Base-by-base conservation (phyloP, 2,113 vertebrate species). In the Leiothrix lutea region DNA sequence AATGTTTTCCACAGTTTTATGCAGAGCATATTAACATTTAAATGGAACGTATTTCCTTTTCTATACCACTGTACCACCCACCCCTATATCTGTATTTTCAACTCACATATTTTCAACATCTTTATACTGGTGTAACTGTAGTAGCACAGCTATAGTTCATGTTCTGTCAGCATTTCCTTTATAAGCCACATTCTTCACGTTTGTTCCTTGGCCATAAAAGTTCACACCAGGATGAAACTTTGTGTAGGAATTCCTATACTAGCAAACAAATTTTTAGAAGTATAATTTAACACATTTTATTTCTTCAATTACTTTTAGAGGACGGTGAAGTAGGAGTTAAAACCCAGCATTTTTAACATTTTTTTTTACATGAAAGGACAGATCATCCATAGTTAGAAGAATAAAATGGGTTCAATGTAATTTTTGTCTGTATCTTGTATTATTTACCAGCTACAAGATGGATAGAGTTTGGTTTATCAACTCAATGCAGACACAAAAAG, bases 101-200 rank as follows among this genome's bases (percentile, higher is more conserved):
- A 96, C 69, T 96, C 90, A 95, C 70, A 95, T 35, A 73, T 22
- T 90, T 90, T 95, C 96, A 95, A 94, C 91, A 91, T 95, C 81
- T 94, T 97, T 96, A 96, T 83, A 87, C 88, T 97, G 65, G 58
- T 95, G 36, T 91, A 84, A 89, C 5, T 81, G 95, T 78, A 91
- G 95, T 78, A 97, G 94, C 91, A 97, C 88, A 97, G 93, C 95
- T 97, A 98, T 85, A 97, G 96, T 97, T 97, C 94, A 97, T 95
- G 97, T 98, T 98, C 97, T 98, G 98, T 98, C 98, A 98, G 98
- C 98, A 98, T 98, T 98, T 98, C 98, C 98, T 98, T 98, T 97
- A 94, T 95, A 98, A 98, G 98, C 92, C 96, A 98, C 95, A 7
- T 97, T 98, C 97, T 98, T 97, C 96, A 97, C 75, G 86, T 97